Evolutionary conservation across 2,797 vertebrate species (phyloP).

Genomic region (Hephaestus fuliginosus): DNA sequence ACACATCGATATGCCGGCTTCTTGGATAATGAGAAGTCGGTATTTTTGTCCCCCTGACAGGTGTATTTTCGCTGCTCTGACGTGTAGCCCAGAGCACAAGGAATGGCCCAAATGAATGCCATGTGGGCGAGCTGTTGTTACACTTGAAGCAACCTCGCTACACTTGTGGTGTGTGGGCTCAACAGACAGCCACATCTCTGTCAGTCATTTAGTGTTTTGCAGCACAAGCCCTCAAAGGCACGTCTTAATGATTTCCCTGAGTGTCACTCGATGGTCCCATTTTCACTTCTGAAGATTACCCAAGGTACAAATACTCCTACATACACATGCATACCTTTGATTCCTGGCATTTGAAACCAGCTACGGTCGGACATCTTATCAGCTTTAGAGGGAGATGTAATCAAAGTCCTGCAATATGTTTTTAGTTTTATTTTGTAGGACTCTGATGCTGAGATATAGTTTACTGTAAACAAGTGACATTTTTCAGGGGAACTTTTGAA

Average conservation of each 20-base stretch:
- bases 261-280: constrained; percentile 21
- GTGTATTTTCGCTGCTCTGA: constrained; percentile 57
- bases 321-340: not conserved
- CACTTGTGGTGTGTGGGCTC: constrained; percentile 38
- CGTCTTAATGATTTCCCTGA: constrained; percentile 47
- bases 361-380: constrained; percentile 3
- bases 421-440: not conserved
- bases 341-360: constrained; percentile 17
- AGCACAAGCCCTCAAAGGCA: constrained; percentile 40
- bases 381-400: constrained; percentile 17
- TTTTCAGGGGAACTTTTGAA: constrained; percentile 6
- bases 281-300: constrained; percentile 18
- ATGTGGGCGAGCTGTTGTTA: constrained; percentile 40
- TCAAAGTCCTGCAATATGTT: not conserved
- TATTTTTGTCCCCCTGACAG: constrained; percentile 55
- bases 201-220: constrained; percentile 31
- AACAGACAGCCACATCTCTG: constrained; percentile 21
- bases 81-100: constrained; percentile 32
- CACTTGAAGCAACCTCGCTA: constrained; percentile 23
- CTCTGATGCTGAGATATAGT: not conserved
- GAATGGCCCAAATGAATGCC: constrained; percentile 47
- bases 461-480: not conserved
- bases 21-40: constrained; percentile 64
- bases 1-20: constrained; percentile 44
- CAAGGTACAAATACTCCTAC: constrained; percentile 5